Conservation (phyloP, 1,140 invertebrate species). For the Coelopa frigida region DNA sequence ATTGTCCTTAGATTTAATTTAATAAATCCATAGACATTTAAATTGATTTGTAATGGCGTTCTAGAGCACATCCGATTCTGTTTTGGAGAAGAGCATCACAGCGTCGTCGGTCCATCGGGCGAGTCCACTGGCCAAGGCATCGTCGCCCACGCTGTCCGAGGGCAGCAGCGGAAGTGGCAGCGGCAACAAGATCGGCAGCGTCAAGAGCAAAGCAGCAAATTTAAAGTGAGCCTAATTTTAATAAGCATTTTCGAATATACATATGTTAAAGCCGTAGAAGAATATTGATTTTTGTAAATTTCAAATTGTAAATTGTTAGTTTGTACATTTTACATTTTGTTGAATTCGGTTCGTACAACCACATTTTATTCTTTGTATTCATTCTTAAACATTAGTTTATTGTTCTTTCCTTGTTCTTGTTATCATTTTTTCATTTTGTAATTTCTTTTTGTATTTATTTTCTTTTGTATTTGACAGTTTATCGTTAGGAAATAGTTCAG, state of each 20-base stretch:
- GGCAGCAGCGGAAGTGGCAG: slow-evolving; percentile 27
- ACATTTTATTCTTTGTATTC: not conserved
- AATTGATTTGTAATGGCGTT: too few species aligned
- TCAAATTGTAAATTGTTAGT: not conserved
- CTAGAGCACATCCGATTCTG: slow-evolving; percentile 17
- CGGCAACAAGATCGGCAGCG: slow-evolving; percentile 22
- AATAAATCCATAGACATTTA: too few species aligned
- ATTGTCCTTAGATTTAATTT: too few species aligned
- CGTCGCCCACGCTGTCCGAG: slow-evolving; percentile 40
- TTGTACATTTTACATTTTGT: slow-evolving; percentile 3
- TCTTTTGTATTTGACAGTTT: slow-evolving; percentile 28
- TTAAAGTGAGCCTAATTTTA: slow-evolving; percentile 29
- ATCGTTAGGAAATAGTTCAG: slow-evolving; percentile 40
- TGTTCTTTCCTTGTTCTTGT: slow-evolving; percentile 7
- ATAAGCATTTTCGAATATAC: not conserved
- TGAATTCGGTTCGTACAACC: not conserved
- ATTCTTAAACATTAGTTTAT: slow-evolving; percentile 5
- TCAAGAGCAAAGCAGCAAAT: slow-evolving; percentile 40
- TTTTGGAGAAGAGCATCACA: slow-evolving; percentile 13
- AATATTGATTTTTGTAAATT: not conserved
- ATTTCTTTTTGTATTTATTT: slow-evolving; percentile 13
- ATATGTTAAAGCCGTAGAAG: not conserved
- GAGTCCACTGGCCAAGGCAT: slow-evolving; percentile 19
- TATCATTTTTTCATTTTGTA: slow-evolving; percentile 26
- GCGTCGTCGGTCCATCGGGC: slow-evolving; percentile 5